Conservation (phyloP, 2,888 invertebrate species). For the Fragum whitleyi region DNA sequence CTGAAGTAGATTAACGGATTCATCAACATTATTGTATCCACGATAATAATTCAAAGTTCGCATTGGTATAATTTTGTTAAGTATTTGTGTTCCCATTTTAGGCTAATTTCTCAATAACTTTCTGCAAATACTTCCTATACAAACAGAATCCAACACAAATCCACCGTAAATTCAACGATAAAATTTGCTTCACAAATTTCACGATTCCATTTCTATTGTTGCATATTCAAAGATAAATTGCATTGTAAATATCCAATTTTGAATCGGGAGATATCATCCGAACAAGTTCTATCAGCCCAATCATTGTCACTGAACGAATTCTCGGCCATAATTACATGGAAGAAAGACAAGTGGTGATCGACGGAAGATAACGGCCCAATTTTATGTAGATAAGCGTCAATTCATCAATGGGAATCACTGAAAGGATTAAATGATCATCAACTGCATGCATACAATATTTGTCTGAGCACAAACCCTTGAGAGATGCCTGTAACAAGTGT, state of each 20-base stretch:
- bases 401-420: constrained; percentile 32
- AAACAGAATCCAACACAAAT: neutral
- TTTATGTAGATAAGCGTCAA: constrained; percentile 44
- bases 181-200: neutral
- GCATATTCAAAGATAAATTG: constrained; percentile 1
- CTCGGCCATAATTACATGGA: constrained; percentile 17
- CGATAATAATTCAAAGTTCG: constrained; percentile 63
- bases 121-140: neutral
- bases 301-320: constrained; percentile 12
- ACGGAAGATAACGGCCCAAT: constrained; percentile 37
- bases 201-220: constrained; percentile 2
- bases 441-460: constrained; percentile 41
- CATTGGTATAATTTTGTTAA: constrained; percentile 68
- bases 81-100: constrained; percentile 60
- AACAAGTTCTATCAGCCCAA: constrained; percentile 3
- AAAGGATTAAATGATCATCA: constrained; percentile 55
- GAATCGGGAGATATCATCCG: neutral
- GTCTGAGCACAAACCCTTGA: neutral
- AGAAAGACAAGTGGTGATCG: constrained; percentile 19
- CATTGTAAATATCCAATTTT: constrained; percentile 4
- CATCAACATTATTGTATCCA: constrained; percentile 71
- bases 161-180: neutral
- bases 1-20: constrained; percentile 79
- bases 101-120: neutral
- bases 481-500: constrained; percentile 8